Base-by-base conservation (phyloP, 2,888 invertebrate species). In the Leptinotarsa peninsularis region DNA sequence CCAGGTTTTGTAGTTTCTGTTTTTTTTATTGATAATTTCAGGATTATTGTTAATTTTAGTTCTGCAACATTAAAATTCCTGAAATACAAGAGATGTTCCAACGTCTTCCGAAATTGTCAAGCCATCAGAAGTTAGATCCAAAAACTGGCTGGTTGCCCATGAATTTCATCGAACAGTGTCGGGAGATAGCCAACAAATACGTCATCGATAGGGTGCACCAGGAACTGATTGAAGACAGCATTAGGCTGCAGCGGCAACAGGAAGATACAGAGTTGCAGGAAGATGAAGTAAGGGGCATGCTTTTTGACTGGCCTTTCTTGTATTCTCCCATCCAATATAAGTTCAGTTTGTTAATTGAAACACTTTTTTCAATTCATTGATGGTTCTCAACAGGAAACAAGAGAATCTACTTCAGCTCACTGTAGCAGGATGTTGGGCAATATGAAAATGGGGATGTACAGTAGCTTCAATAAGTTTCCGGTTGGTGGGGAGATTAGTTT, bases 111-210 rank as follows among this genome's bases (percentile, higher is more conserved):
- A 90, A 92, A 4, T 90, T 91, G 2, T 84, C 89, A 1, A 89
- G 91, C 0, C 91, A 90, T 13, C 90, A 91, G 74, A 89, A 90
- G 56, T 95, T 94, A 84, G 93, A 95, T 84, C 91, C 91, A 82
- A 92, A 92, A 86, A 91, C 92, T 74, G 96, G 96, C 23, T 96
- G 96, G 96, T 88, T 96, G 74, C 94, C 95, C 0, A 88, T 90
- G 10, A 92, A 92, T 76, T 92, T 94, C 58, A 92, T 93, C 79
- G 92, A 92, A 70, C 90, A 91, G 72, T 93, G 94, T 76, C 90
- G 96, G 66, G 93, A 94, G 87, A 93, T 94, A 80, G 91, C 95
- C 71, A 94, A 92, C 83, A 90, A 90, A 80, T 73, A 73, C 15
- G 77, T 84, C 1, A 76, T 83, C 71, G 80, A 83, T 21, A 79